phyloP scores from a whole-genome alignment of 1,140 invertebrate species.

The Aporrectodea caliginosa region DNA sequence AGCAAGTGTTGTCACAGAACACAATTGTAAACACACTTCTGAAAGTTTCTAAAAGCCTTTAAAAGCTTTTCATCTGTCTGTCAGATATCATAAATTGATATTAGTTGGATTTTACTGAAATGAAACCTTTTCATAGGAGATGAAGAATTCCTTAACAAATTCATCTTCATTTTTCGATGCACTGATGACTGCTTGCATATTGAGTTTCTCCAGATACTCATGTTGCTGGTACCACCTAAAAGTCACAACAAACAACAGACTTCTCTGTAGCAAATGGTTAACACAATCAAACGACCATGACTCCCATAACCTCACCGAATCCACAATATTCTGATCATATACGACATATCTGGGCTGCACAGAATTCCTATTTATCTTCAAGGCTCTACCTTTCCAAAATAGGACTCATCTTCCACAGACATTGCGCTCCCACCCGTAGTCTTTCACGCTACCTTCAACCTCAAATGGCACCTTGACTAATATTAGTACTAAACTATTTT shows the following conservation, averaged over 20 bases:
- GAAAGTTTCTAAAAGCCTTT: background rate
- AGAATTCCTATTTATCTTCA: background rate
- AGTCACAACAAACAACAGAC: constrained; percentile 32
- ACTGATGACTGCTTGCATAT: constrained; percentile 55
- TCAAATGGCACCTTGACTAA: too few species aligned
- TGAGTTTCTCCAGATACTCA: constrained; percentile 55
- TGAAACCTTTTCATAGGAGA: constrained; percentile 54
- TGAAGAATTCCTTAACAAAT: constrained; percentile 55
- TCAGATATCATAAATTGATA: background rate
- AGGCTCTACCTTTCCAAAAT: too few species aligned
- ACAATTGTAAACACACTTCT: background rate
- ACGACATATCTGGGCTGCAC: background rate
- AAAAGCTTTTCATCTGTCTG: background rate
- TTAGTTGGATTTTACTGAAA: too few species aligned
- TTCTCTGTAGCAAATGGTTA: background rate
- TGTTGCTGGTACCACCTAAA: constrained; percentile 55
- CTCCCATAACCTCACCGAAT: background rate
- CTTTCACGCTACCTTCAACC: too few species aligned
- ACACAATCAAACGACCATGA: background rate
- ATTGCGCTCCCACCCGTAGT: too few species aligned
- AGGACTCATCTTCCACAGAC: too few species aligned
- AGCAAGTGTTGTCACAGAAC: constrained; percentile 36
- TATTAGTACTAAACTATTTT: too few species aligned
- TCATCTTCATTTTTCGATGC: constrained; percentile 54
- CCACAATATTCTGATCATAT: background rate